Evolutionary conservation across 2,113 vertebrate species (phyloP).

Genomic region (Calyptomena viridis): DNA sequence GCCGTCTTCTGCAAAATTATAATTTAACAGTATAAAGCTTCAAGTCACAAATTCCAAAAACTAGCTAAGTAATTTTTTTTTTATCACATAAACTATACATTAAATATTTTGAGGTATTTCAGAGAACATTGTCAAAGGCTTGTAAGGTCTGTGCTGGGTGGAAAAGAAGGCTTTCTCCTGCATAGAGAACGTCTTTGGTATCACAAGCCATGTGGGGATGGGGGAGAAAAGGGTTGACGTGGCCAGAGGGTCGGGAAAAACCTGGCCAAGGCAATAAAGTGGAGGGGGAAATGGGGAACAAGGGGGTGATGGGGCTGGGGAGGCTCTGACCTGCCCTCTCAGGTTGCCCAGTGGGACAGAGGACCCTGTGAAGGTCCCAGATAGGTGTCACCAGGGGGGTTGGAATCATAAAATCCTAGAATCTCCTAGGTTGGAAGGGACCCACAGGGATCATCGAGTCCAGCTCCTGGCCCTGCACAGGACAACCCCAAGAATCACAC

Average conservation of each 20-base stretch:
- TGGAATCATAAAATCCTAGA: neutral
- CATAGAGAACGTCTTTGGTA: slow-evolving; percentile 73
- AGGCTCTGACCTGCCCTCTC: neutral
- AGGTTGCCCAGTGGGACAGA: neutral
- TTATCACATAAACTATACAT: slow-evolving; percentile 99
- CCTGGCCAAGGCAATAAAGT: slow-evolving; percentile 3
- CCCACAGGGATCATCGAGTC: neutral
- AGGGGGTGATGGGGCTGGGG: neutral
- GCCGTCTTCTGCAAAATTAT: slow-evolving; percentile 88
- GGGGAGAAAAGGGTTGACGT: neutral
- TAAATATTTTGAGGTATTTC: slow-evolving; percentile 99
- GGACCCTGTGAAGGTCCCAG: accelerated
- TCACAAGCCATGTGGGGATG: slow-evolving; percentile 37
- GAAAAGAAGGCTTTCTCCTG: slow-evolving; percentile 71
- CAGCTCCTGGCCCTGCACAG: neutral
- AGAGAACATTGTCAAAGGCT: slow-evolving; percentile 99
- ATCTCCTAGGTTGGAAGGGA: neutral
- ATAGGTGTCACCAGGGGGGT: accelerated
- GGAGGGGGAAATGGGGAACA: neutral
- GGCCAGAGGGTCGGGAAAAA: neutral
- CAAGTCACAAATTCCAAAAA: slow-evolving; percentile 99
- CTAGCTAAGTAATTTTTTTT: slow-evolving; percentile 90
- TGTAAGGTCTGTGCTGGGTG: slow-evolving; percentile 88
- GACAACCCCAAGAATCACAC: neutral
- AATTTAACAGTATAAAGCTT: slow-evolving; percentile 99